Conservation (phyloP, 2,888 invertebrate genomes). For the Ephialtes manifestator region DNA sequence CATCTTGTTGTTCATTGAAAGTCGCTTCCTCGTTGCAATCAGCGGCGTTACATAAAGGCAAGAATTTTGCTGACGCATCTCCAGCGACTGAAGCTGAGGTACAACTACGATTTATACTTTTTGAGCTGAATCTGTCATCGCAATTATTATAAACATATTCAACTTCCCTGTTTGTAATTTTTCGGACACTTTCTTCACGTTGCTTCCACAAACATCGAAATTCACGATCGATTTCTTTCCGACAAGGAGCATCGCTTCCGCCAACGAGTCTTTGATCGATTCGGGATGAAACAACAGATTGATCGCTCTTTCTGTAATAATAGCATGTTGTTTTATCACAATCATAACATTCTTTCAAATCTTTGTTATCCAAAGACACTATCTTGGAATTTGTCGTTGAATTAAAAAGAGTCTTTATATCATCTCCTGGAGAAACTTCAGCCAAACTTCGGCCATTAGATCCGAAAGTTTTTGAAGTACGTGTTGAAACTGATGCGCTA, state of each 20-base stretch:
- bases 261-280: constrained; percentile 50
- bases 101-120: constrained; percentile 13
- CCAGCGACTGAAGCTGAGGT: neutral
- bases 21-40: neutral
- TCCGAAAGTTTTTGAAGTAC: constrained; percentile 35
- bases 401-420: constrained; percentile 29
- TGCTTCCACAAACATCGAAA: neutral
- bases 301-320: constrained; percentile 14
- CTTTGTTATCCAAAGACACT: neutral
- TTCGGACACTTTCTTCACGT: neutral
- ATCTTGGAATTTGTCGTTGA: constrained; percentile 10
- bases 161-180: neutral
- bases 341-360: neutral
- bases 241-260: constrained; percentile 53
- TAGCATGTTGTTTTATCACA: constrained; percentile 3
- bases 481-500: constrained; percentile 47
- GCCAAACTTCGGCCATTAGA: neutral
- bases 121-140: neutral
- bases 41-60: neutral
- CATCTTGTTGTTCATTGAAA: neutral
- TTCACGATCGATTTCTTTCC: neutral
- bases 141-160: neutral
- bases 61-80: neutral
- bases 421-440: neutral
- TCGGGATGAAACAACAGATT: constrained; percentile 9